These are phyloP conservation scores for Magallana gigas DNA, from an alignment of 1,140 invertebrate genomes.

Conservation along the genomic window DNA sequence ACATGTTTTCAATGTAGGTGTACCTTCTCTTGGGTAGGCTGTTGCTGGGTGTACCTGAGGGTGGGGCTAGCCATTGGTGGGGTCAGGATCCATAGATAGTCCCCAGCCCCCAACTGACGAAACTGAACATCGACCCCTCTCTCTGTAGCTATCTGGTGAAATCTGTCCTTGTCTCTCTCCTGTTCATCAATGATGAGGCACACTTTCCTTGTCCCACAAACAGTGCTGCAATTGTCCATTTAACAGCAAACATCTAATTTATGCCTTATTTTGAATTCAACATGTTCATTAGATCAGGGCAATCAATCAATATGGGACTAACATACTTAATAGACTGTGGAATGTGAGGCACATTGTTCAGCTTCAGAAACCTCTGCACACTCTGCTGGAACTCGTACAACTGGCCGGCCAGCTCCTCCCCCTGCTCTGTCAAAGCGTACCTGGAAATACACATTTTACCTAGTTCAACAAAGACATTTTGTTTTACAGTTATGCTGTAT, in stretches of 20 bases:
- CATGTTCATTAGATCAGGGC: too few species aligned
- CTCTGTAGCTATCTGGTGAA: constrained; percentile 51
- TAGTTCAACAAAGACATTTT: too few species aligned
- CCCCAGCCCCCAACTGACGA: constrained; percentile 56
- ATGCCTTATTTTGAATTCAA: too few species aligned
- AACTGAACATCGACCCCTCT: constrained; percentile 55
- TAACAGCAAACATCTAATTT: too few species aligned
- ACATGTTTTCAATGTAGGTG: not conserved
- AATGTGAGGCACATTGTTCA: constrained; percentile 51
- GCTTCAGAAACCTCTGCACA: constrained; percentile 51
- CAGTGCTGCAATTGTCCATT: not conserved
- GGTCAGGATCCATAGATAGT: constrained; percentile 65
- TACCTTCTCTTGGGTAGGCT: constrained; percentile 53
- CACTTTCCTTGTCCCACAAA: constrained; percentile 52
- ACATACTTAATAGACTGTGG: constrained; percentile 41
- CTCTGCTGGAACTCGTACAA: constrained; percentile 53
- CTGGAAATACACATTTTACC: constrained; percentile 23
- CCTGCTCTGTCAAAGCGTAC: constrained; percentile 59
- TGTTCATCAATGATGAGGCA: constrained; percentile 63
- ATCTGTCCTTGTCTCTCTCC: constrained; percentile 57
- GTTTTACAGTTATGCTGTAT: too few species aligned
- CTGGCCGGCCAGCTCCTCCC: constrained; percentile 53
- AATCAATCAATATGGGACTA: not conserved
- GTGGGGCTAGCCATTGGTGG: constrained; percentile 46
- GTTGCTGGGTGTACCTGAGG: constrained; percentile 41